phyloP scores from a whole-genome alignment of 2,888 invertebrate species.

The Caenorhabditis imperialis region DNA sequence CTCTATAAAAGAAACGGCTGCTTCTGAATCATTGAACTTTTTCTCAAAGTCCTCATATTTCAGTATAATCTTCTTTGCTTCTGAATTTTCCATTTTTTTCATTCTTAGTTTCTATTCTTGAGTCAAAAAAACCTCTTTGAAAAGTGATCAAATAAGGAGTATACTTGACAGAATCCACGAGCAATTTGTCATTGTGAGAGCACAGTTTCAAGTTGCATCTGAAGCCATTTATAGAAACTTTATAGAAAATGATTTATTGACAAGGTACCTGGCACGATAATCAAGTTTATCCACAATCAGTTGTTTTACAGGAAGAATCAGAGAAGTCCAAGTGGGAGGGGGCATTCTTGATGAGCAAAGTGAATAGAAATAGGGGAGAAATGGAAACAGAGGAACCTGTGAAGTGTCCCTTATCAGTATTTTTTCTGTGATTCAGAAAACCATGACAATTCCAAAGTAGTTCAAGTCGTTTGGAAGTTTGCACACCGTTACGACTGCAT shows the following conservation, averaged over 20 bases:
- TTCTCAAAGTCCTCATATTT: background rate
- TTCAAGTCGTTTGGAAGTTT: too few species aligned
- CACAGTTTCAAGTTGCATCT: slow-evolving; percentile 11
- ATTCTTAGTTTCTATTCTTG: background rate
- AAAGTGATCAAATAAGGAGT: slow-evolving; percentile 7
- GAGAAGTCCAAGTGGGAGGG: background rate
- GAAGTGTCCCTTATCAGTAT: too few species aligned
- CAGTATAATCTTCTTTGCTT: background rate
- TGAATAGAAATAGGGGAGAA: background rate
- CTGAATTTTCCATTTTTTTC: background rate
- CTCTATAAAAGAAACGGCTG: background rate
- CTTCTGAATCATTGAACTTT: too few species aligned
- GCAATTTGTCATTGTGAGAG: background rate
- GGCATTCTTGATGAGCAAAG: background rate
- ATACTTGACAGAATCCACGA: slow-evolving; percentile 10
- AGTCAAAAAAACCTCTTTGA: background rate
- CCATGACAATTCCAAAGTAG: too few species aligned
- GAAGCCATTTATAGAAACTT: background rate
- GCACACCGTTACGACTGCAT: too few species aligned
- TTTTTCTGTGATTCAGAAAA: too few species aligned
- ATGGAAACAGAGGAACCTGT: too few species aligned
- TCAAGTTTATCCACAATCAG: background rate
- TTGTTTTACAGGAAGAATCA: background rate
- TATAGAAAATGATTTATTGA: background rate
- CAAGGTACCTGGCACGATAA: slow-evolving; percentile 9